These are phyloP conservation scores for Himalopsyche japonica DNA, from an alignment of 2,888 invertebrate species.

Conservation along the genomic window DNA sequence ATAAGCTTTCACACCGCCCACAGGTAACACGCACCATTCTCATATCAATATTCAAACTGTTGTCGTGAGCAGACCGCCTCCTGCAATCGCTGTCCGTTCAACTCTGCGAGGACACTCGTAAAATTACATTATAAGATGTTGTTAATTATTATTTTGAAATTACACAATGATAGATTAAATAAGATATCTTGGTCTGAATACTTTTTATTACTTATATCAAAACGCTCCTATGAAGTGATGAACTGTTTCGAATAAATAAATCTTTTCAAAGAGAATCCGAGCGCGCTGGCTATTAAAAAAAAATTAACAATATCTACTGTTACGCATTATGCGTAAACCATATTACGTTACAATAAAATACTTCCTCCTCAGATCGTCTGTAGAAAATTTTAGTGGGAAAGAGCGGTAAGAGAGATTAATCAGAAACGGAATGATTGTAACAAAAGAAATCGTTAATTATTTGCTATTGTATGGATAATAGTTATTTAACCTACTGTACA, in stretches of 20 bases:
- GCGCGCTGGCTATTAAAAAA: neutral
- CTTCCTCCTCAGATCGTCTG: neutral
- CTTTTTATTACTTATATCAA: neutral
- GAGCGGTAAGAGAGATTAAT: conserved; percentile 15
- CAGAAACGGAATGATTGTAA: conserved; percentile 36
- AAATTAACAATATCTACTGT: neutral
- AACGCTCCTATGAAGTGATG: neutral
- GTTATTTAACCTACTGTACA: conserved; percentile 39
- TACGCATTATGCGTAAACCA: neutral
- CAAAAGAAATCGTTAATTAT: conserved; percentile 21
- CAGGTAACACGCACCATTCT: neutral
- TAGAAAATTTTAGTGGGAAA: conserved; percentile 4
- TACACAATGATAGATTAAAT: neutral
- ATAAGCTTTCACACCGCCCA: conserved; percentile 18
- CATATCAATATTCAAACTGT: neutral
- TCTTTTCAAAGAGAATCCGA: neutral
- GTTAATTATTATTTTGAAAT: neutral
- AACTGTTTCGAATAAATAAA: neutral
- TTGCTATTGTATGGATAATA: conserved; percentile 35
- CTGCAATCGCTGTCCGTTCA: neutral
- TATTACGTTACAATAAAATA: neutral
- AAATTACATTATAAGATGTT: neutral
- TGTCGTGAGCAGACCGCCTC: neutral
- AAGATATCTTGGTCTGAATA: neutral
- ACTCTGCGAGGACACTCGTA: neutral